Evolutionary conservation across 2,888 invertebrate species (phyloP).

Genomic region (Blera fallax): DNA sequence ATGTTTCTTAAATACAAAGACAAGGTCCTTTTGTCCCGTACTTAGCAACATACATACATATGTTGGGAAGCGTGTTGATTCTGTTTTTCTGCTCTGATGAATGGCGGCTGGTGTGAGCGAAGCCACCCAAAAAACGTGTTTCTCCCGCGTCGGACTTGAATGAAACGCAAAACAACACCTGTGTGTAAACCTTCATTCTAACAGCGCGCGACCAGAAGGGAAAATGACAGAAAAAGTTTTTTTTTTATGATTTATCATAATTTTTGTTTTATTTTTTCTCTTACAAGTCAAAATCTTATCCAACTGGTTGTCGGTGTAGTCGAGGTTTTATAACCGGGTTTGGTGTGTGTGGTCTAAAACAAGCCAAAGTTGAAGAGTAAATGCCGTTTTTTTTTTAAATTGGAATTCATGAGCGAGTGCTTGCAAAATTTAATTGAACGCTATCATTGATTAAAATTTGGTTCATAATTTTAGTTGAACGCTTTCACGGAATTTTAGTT

Average conservation of each 20-base stretch:
- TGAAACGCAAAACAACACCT: slow-evolving; percentile 42
- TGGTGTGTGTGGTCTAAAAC: slow-evolving; percentile 42
- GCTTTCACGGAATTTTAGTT: background rate
- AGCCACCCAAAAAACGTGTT: slow-evolving; percentile 11
- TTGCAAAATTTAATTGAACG: background rate
- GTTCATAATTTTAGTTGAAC: slow-evolving; percentile 12
- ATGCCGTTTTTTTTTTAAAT: slow-evolving; percentile 32
- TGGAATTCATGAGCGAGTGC: slow-evolving; percentile 9
- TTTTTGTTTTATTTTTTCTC: slow-evolving; percentile 19
- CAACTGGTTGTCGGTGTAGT: slow-evolving; percentile 29
- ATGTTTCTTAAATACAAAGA: background rate
- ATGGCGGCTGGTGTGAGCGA: slow-evolving; percentile 22
- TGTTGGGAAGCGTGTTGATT: background rate
- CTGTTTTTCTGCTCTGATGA: slow-evolving; percentile 12
- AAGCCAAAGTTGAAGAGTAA: background rate
- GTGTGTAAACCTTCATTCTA: background rate
- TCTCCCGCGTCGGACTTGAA: background rate
- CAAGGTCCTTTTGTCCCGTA: background rate
- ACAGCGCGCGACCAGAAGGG: background rate
- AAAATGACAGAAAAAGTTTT: slow-evolving; percentile 32
- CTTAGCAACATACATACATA: background rate
- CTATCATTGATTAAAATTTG: slow-evolving; percentile 1
- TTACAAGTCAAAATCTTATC: slow-evolving; percentile 6
- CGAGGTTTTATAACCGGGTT: slow-evolving; percentile 22
- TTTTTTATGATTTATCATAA: slow-evolving; percentile 27